These are phyloP conservation scores for Biston stratarius DNA, from an alignment of 2,888 invertebrate genomes.

Conservation along the genomic window DNA sequence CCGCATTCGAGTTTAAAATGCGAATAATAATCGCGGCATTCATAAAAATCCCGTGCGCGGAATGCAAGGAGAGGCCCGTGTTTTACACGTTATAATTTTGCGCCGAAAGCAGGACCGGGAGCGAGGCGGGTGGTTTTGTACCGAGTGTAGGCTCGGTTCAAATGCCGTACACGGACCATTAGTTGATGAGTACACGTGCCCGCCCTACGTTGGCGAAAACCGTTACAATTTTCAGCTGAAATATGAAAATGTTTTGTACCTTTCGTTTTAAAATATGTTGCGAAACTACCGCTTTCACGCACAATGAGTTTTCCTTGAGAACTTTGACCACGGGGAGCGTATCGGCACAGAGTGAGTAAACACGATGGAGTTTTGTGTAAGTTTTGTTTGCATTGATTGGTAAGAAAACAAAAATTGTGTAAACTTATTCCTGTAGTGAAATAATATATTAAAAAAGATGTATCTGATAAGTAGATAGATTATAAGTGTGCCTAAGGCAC, in stretches of 20 bases:
- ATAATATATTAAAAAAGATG: too few species aligned
- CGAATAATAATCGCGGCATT: slow-evolving; percentile 85
- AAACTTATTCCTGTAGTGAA: not conserved
- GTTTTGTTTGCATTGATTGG: slow-evolving; percentile 13
- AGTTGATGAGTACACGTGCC: slow-evolving; percentile 85
- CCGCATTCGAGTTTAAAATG: slow-evolving; percentile 85
- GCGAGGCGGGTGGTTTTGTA: slow-evolving; percentile 78
- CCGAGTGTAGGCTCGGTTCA: slow-evolving; percentile 84
- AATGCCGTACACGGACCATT: slow-evolving; percentile 87
- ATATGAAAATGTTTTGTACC: slow-evolving; percentile 83
- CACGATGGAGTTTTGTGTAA: slow-evolving; percentile 17
- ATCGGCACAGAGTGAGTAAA: slow-evolving; percentile 36
- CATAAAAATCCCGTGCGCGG: slow-evolving; percentile 84
- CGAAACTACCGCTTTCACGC: slow-evolving; percentile 81
- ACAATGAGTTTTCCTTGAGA: slow-evolving; percentile 78
- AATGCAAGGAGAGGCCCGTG: slow-evolving; percentile 83
- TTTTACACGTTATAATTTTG: slow-evolving; percentile 86
- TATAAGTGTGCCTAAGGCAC: too few species aligned
- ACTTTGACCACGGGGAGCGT: slow-evolving; percentile 64
- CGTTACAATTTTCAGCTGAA: slow-evolving; percentile 82
- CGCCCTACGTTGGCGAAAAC: slow-evolving; percentile 69
- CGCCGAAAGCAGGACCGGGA: slow-evolving; percentile 80
- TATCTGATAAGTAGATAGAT: too few species aligned
- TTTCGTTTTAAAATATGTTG: slow-evolving; percentile 79
- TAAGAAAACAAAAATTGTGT: slow-evolving; percentile 7